Percentiles rank a stretch among this genome's conserved stretches.
phyloP scores from a whole-genome alignment of 2,888 invertebrate species.

The Anoplius nigerrimus region DNA sequence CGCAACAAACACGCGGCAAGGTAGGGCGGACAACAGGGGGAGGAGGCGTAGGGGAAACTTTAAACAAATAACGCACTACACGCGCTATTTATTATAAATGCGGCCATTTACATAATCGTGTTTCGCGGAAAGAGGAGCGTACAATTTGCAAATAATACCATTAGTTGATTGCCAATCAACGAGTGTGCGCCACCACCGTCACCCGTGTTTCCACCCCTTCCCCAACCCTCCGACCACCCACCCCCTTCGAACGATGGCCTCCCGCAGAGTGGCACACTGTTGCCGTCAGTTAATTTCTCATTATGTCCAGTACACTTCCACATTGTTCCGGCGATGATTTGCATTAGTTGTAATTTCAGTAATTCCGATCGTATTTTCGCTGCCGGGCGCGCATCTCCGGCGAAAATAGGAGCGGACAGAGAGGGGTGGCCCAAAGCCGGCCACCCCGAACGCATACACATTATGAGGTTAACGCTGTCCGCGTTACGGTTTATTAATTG shows the following conservation, averaged over 20 bases:
- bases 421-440: not conserved
- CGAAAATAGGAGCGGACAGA: not conserved
- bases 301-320: conserved; percentile 5
- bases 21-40: too few species aligned
- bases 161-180: conserved; percentile 10
- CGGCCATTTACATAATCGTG: too few species aligned
- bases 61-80: too few species aligned
- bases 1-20: too few species aligned
- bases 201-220: not conserved
- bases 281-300: conserved; percentile 9
- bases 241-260: too few species aligned
- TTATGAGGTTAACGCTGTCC: too few species aligned
- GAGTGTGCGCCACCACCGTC: not conserved
- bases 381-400: too few species aligned
- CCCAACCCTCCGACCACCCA: too few species aligned
- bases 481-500: too few species aligned
- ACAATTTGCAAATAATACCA: conserved; percentile 6
- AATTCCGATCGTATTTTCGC: not conserved
- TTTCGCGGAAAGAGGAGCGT: not conserved
- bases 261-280: not conserved
- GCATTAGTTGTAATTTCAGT: conserved; percentile 6
- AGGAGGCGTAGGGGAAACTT: too few species aligned
- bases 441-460: too few species aligned
- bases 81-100: too few species aligned
- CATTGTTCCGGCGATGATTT: conserved; percentile 1